Conservation (phyloP, 2,888 invertebrate genomes). For the Drosophila infuscata region DNA sequence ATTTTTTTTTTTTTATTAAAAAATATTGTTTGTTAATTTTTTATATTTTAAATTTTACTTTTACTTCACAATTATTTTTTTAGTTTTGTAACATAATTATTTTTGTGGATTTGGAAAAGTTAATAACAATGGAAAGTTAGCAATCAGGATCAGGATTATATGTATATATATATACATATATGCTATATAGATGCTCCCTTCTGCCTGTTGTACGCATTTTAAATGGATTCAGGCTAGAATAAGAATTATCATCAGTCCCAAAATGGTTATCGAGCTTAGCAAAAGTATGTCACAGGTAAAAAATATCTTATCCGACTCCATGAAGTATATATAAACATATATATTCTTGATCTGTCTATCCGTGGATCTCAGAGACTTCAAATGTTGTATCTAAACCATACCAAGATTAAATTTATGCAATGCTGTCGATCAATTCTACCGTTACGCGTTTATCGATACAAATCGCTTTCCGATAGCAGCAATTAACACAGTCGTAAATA, state of each 20-base stretch:
- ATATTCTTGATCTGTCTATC: background rate
- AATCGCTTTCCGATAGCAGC: background rate
- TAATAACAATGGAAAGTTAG: background rate
- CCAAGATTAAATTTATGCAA: background rate
- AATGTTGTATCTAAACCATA: background rate
- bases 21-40: rapidly evolving
- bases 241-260: background rate
- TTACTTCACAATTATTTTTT: too few species aligned
- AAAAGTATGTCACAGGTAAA: background rate
- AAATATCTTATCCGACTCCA: background rate
- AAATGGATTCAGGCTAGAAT: background rate
- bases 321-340: background rate
- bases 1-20: background rate
- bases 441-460: background rate
- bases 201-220: background rate
- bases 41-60: background rate
- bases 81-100: too few species aligned
- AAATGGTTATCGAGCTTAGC: background rate
- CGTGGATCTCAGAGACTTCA: background rate
- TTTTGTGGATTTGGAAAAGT: background rate
- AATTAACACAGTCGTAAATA: background rate
- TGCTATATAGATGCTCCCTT: background rate
- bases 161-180: too few species aligned
- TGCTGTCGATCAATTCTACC: background rate
- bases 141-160: background rate